A percentile compares a stretch with the other conserved stretches of the same genome.
Evolutionary conservation across 2,113 vertebrate genomes (phyloP).

Genomic region (Acrocephalus kingi): DNA sequence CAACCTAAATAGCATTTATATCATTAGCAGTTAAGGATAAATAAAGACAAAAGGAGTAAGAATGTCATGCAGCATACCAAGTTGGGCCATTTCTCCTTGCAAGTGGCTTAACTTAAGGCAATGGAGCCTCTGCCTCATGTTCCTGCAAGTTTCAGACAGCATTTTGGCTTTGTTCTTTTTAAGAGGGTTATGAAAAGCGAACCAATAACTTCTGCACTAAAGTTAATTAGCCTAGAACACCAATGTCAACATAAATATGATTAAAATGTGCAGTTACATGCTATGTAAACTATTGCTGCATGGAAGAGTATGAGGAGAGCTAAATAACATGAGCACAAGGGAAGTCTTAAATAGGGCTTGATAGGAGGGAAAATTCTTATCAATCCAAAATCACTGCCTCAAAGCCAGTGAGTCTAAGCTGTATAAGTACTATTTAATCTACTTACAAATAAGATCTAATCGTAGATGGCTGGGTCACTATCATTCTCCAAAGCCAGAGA

Average conservation of each 20-base stretch:
- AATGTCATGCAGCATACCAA: background rate
- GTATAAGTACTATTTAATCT: background rate
- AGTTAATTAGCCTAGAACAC: background rate
- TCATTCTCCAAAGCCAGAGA: background rate
- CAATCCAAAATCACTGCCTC: background rate
- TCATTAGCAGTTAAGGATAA: background rate
- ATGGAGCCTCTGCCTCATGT: background rate
- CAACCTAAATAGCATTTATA: background rate
- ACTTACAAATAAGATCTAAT: background rate
- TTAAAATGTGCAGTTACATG: background rate
- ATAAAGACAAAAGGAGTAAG: background rate
- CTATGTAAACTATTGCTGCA: background rate
- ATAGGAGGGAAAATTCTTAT: background rate
- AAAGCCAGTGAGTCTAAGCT: background rate
- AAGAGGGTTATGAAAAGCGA: background rate
- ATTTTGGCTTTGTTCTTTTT: background rate
- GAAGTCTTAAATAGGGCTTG: background rate
- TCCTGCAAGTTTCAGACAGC: background rate
- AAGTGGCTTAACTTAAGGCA: background rate
- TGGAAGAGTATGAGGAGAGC: background rate
- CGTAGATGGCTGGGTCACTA: background rate
- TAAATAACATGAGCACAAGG: background rate
- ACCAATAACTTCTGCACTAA: background rate
- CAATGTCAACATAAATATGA: background rate
- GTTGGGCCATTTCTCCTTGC: background rate